Percentiles rank a stretch among this genome's conserved stretches.
phyloP scores from a whole-genome alignment of 2,888 invertebrate genomes.

The Agrochola circellaris region DNA sequence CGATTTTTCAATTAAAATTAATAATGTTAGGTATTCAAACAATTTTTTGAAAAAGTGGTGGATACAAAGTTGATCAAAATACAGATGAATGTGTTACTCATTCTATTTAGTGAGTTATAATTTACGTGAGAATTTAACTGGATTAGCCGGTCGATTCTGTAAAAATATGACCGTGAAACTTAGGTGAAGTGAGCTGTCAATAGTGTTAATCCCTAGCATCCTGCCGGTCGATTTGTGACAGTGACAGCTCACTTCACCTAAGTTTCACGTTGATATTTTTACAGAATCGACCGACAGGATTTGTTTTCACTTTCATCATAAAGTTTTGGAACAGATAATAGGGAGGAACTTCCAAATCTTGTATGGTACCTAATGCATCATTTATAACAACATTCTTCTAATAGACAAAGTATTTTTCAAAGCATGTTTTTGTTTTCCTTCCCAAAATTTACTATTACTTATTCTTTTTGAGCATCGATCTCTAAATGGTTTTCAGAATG shows the following conservation, averaged over 20 bases:
- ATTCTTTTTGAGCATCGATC: conserved; percentile 40
- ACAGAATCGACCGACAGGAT: too few relatives aligned
- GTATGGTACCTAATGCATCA: background rate
- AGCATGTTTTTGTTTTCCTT: conserved; percentile 19
- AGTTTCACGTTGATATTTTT: too few relatives aligned
- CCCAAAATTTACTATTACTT: too few relatives aligned
- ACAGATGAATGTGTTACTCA: background rate
- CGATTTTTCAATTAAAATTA: too few relatives aligned
- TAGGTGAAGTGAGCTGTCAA: too few relatives aligned
- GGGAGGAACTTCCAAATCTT: background rate
- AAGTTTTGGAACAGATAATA: background rate
- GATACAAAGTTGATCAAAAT: background rate
- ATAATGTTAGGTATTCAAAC: background rate
- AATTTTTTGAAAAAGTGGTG: background rate
- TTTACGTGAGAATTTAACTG: background rate
- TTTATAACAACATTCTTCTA: conserved; percentile 4
- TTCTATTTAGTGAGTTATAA: background rate
- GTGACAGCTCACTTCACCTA: too few relatives aligned
- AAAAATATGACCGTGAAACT: too few relatives aligned
- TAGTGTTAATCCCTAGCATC: too few relatives aligned
- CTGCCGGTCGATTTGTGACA: too few relatives aligned
- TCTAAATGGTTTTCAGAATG: conserved; percentile 84
- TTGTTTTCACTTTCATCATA: background rate
- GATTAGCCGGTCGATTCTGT: too few relatives aligned
- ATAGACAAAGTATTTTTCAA: conserved; percentile 19